phyloP scores from a whole-genome alignment of 2,888 invertebrate species.

The Parnassius glacialis region DNA sequence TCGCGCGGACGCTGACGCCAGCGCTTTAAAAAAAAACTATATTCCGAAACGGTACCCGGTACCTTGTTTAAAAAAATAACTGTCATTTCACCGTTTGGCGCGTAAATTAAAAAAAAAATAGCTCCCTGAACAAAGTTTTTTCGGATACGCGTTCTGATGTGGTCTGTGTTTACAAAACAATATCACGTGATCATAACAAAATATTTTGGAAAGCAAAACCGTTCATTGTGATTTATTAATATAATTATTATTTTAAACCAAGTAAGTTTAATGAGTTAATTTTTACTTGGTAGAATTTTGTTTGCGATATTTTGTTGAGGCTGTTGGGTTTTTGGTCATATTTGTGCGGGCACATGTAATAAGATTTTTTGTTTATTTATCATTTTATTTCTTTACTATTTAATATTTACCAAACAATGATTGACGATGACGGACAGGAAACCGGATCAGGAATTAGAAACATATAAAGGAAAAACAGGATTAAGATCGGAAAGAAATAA shows the following conservation, averaged over 20 bases:
- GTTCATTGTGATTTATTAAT: neutral
- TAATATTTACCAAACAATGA: no score
- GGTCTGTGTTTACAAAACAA: conserved; percentile 21
- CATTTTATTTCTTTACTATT: no score
- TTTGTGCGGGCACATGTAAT: no score
- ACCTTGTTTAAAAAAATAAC: conserved; percentile 7
- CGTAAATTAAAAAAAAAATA: conserved; percentile 15
- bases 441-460: no score
- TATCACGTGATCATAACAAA: conserved; percentile 19
- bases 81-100: conserved; percentile 5
- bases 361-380: no score
- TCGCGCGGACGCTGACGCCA: conserved; percentile 47
- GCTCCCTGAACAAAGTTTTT: conserved; percentile 9
- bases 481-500: no score
- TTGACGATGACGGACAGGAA: no score
- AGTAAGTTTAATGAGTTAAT: conserved; percentile 10
- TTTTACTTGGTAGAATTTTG: neutral
- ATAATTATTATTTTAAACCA: neutral
- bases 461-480: no score
- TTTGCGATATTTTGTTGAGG: conserved; percentile 14
- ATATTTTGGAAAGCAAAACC: neutral
- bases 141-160: conserved; percentile 3
- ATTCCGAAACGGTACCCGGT: neutral
- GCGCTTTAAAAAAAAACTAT: conserved; percentile 3
- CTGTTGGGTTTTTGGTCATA: neutral